Evolutionary conservation across 2,113 vertebrate genomes (phyloP).

Genomic region (Camelus dromedarius): DNA sequence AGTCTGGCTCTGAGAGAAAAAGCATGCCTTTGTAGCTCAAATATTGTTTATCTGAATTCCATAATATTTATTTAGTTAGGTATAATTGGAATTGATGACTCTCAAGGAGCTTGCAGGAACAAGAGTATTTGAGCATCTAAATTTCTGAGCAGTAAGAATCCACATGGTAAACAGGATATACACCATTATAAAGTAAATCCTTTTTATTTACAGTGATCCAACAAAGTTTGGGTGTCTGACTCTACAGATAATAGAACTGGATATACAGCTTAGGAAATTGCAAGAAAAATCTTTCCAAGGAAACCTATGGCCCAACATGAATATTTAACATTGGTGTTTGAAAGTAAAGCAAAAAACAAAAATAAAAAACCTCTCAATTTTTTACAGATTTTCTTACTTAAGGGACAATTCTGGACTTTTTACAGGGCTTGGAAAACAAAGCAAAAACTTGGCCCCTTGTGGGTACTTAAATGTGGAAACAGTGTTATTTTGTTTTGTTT

Average conservation of each 20-base stretch:
- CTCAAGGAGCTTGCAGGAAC: neutral
- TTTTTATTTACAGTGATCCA: neutral
- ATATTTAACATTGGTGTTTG: conserved; percentile 1
- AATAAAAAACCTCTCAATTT: no score
- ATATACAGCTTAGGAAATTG: neutral
- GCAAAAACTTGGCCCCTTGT: neutral
- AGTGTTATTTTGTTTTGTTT: neutral
- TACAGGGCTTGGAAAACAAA: neutral
- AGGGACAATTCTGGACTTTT: neutral
- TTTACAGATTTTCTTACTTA: conserved; percentile 23
- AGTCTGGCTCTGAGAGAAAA: neutral
- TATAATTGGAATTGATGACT: conserved; percentile 13
- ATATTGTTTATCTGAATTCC: neutral
- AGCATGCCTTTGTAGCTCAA: neutral
- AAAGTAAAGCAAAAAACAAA: neutral
- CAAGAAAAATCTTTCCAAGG: neutral
- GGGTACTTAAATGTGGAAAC: neutral
- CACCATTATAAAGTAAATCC: neutral
- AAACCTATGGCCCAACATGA: neutral
- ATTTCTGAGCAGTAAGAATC: neutral
- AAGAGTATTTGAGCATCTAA: neutral
- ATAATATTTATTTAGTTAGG: neutral
- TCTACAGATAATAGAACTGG: neutral
- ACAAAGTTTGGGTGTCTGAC: conserved; percentile 8
- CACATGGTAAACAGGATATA: neutral